Evolutionary conservation across 2,113 vertebrate genomes (phyloP).

Genomic region (Oceanites oceanicus): DNA sequence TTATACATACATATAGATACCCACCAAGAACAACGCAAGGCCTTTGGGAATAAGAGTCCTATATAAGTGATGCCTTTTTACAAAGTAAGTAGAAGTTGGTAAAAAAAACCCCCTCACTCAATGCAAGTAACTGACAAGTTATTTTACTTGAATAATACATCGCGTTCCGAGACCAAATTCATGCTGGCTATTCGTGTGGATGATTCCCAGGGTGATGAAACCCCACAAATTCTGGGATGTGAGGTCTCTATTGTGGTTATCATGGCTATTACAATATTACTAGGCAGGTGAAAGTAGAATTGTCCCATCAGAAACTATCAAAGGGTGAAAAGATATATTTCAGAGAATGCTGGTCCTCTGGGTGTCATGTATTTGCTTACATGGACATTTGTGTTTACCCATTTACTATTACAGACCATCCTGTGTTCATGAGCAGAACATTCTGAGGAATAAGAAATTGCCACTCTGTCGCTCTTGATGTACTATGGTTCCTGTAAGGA

Average conservation of each 20-base stretch:
- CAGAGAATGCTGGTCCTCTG: background rate
- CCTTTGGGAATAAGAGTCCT: background rate
- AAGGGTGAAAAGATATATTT: background rate
- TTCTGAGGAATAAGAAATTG: background rate
- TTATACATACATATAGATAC: background rate
- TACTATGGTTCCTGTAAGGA: background rate
- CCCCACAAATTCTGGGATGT: background rate
- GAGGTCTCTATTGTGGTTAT: background rate
- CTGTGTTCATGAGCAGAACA: background rate
- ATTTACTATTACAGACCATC: background rate
- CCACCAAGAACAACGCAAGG: background rate
- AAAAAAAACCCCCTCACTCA: background rate
- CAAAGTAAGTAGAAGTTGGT: background rate
- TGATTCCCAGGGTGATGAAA: background rate
- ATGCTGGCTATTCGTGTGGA: background rate
- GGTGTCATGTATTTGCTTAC: background rate
- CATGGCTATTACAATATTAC: background rate
- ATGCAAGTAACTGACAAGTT: background rate
- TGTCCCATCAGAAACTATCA: background rate
- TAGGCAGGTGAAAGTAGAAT: background rate
- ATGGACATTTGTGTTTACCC: background rate
- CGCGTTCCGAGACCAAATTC: background rate
- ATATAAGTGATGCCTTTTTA: background rate
- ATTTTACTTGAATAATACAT: background rate
- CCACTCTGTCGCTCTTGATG: background rate